Evolutionary conservation across 2,888 invertebrate genomes (phyloP), one percentile per base, ranked within the genome.

Genomic region (Girardia tigrina): DNA sequence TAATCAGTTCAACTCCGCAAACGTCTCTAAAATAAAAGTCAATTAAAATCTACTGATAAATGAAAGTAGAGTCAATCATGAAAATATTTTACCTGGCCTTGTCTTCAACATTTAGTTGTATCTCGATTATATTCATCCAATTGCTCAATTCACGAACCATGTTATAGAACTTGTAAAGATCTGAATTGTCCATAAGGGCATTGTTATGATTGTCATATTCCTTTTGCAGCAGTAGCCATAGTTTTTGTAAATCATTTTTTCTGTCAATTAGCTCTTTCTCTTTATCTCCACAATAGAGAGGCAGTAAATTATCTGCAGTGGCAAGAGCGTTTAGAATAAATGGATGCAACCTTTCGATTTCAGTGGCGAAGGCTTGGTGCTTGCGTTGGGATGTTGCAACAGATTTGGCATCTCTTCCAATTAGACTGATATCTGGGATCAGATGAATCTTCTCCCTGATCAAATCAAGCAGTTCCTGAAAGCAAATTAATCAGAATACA

Each of bases 121-220:
- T 87, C 71, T 93, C 91, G 72, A 97, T 92, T 84, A 97, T 98
- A 83, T 97, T 97, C 94, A 98, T 98, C 98, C 98, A 99, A 80
- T 95, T 88, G 88, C 94, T 90, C 77, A 99, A 88, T 77, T 92
- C 95, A 79, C 97, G 88, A 26, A 97, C 95, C 89, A 95, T 91
- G 85, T 91, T 94, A 84, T 98, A 92, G 91, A 99, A 99, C 81
- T 89, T 89, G 86, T 82, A 90, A 72, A 98, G 88, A 85, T 97
- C 94, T 77, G 94, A 94, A 6, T 97, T 95, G 84, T 98, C 97
- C 79, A 90, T 91, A 71, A 99, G 87, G 85, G 94, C 92, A 80
- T 80, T 87, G 86, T 82, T 89, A 28, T 84, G 79, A 26, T 79
- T 79, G 76, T 83, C 82, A 71, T 27, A 77, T 29, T 77, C 69